A percentile compares a stretch with the other conserved stretches of the same genome.
Conservation (phyloP, 2,113 vertebrate species). For the Hiodon alosoides region DNA sequence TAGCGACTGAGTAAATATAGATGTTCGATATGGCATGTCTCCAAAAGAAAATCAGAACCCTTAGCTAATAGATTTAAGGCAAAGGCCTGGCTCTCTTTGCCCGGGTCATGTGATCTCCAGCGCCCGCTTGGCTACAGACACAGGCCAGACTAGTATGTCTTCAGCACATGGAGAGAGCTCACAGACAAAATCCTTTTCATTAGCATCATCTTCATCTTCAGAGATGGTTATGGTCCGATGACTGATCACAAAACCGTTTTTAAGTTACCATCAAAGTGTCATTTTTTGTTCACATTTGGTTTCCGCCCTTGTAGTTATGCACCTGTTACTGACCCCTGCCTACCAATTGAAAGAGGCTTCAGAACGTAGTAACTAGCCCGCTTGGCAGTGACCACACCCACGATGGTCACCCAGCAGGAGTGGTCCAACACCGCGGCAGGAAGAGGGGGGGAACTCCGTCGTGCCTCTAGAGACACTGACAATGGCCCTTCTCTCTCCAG, state of each 20-base stretch:
- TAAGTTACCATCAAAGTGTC: no score
- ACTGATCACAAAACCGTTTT: no score
- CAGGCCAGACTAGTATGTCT: conserved; percentile 29
- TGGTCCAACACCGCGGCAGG: conserved; percentile 30
- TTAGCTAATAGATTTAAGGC: conserved; percentile 20
- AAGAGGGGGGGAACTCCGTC: not conserved
- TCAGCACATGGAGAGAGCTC: conserved; percentile 19
- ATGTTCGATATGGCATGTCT: conserved; percentile 4
- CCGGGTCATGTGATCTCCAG: not conserved
- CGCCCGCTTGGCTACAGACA: conserved; percentile 25
- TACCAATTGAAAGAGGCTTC: no score
- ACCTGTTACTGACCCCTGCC: no score
- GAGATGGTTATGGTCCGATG: no score
- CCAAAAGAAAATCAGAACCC: conserved; percentile 23
- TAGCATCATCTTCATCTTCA: no score
- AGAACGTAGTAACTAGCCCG: no score
- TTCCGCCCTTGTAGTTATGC: not conserved
- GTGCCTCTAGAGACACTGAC: conserved; percentile 33
- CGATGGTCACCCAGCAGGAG: no score
- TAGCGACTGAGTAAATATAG: conserved; percentile 22
- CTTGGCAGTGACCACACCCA: no score
- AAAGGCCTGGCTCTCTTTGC: conserved; percentile 12
- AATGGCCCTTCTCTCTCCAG: conserved; percentile 38
- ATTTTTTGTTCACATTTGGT: not conserved
- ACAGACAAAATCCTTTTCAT: not conserved